Percentiles rank a stretch among this genome's conserved stretches.
Conservation (phyloP, 2,888 invertebrate species). For the Operophtera brumata region DNA sequence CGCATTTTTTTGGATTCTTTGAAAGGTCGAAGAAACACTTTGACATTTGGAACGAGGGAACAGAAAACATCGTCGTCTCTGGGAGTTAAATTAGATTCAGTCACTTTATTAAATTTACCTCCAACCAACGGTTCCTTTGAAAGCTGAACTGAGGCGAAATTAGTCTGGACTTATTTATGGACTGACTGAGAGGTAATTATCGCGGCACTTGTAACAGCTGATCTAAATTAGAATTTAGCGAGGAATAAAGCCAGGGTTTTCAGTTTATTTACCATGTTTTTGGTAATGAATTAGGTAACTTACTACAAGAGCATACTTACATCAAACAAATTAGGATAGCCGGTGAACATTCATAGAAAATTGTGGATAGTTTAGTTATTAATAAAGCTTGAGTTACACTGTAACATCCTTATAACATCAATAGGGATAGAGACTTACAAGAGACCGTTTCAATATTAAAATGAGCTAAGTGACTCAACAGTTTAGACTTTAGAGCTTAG, state of each 20-base stretch:
- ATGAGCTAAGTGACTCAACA: background rate
- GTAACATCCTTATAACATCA: too few species aligned
- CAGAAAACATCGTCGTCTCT: background rate
- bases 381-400: too few species aligned
- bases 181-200: conserved; percentile 54
- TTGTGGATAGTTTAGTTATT: too few species aligned
- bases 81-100: conserved; percentile 8
- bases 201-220: conserved; percentile 45
- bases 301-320: too few species aligned
- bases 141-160: conserved; percentile 32
- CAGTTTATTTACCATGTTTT: too few species aligned
- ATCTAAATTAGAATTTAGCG: conserved; percentile 55
- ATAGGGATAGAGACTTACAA: background rate
- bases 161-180: conserved; percentile 51
- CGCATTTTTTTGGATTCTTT: background rate
- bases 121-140: conserved; percentile 16
- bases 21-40: background rate
- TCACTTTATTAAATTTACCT: conserved; percentile 13
- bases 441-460: background rate
- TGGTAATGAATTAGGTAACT: too few species aligned
- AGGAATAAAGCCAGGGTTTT: background rate
- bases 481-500: background rate
- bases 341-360: too few species aligned
- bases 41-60: background rate
- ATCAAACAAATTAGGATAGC: too few species aligned